These are phyloP conservation scores for Balanococcus diminutus DNA, from an alignment of 2,888 invertebrate genomes.

Conservation along the genomic window DNA sequence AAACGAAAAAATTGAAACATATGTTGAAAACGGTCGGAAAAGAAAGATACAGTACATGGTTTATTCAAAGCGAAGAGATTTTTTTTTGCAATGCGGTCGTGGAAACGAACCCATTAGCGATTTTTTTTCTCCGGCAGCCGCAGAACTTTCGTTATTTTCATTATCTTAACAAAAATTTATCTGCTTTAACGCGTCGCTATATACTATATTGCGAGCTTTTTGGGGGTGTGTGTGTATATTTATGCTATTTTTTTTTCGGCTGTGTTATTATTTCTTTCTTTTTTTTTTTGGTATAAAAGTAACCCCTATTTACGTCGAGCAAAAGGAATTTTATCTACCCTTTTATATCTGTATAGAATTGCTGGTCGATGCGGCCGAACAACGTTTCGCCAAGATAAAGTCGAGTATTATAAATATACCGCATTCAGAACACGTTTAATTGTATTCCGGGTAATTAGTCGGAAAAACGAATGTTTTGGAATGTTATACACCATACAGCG, in stretches of 20 bases:
- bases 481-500: not conserved
- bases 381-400: slow-evolving; percentile 27
- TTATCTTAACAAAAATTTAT: slow-evolving; percentile 42
- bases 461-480: slow-evolving; percentile 52
- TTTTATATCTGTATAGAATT: slow-evolving; percentile 39
- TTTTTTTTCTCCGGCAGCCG: slow-evolving; percentile 13
- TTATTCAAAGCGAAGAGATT: not conserved
- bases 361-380: not conserved
- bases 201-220: too few species aligned
- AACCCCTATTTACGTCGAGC: slow-evolving; percentile 44
- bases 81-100: not conserved
- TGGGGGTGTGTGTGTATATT: not conserved
- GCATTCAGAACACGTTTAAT: slow-evolving; percentile 54
- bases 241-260: not conserved
- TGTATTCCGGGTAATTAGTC: slow-evolving; percentile 55
- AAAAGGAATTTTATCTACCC: slow-evolving; percentile 48
- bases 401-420: slow-evolving; percentile 47
- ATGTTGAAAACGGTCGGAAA: not conserved
- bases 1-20: slow-evolving; percentile 18
- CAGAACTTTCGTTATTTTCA: slow-evolving; percentile 24
- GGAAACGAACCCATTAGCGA: slow-evolving; percentile 15
- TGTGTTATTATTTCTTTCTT: not conserved
- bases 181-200: slow-evolving; percentile 22
- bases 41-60: not conserved
- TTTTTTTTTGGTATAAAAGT: slow-evolving; percentile 18